Evolutionary conservation across 23 tunicate genomes (phyloP).

Genomic region (Botrylloides violaceus): DNA sequence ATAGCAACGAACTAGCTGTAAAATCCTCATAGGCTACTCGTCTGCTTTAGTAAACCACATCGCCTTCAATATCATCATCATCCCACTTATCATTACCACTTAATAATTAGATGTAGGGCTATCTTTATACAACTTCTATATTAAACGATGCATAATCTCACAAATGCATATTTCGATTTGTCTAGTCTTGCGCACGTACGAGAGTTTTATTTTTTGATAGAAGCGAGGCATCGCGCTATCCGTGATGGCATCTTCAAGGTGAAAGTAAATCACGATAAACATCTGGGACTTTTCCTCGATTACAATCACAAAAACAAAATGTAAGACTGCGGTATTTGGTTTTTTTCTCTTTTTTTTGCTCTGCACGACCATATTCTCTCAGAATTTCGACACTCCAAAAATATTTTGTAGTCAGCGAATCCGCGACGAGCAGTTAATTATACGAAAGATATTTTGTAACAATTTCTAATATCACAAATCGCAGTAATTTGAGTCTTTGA

Average conservation of each 20-base stretch:
- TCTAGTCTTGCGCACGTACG: background rate
- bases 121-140: background rate
- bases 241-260: background rate
- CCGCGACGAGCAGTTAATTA: background rate
- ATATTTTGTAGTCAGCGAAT: background rate
- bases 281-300: slow-evolving; percentile 1
- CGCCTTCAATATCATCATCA: too few species aligned
- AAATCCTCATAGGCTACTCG: too few species aligned
- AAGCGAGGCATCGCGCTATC: background rate
- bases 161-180: background rate
- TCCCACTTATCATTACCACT: too few species aligned
- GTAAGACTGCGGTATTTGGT: background rate
- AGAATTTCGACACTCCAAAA: background rate
- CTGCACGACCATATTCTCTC: background rate
- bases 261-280: background rate
- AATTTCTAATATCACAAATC: background rate
- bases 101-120: background rate
- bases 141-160: background rate
- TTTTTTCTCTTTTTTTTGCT: background rate
- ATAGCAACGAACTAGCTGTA: too few species aligned
- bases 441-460: background rate
- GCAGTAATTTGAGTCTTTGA: background rate
- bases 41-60: too few species aligned
- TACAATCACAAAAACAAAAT: background rate
- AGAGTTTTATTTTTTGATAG: background rate